These are phyloP conservation scores for Drosophila equinoxialis DNA, from an alignment of 1,140 invertebrate species.

Conservation along the genomic window DNA sequence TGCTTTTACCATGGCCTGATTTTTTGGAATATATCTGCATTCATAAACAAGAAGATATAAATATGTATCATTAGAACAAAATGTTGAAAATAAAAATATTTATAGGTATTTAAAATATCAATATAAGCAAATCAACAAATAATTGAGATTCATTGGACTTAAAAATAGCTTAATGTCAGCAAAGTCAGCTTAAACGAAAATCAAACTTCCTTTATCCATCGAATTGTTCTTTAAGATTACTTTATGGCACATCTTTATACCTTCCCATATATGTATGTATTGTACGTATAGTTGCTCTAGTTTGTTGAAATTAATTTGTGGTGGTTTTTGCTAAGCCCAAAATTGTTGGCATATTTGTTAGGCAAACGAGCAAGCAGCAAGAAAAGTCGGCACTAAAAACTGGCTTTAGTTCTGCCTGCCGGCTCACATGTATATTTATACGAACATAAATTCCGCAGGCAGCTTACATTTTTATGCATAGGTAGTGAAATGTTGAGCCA, in stretches of 20 bases:
- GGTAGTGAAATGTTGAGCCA: conserved; percentile 63
- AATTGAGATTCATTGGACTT: too few species aligned
- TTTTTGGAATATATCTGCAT: too few species aligned
- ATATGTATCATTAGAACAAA: too few species aligned
- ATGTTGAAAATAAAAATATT: too few species aligned
- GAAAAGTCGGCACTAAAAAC: conserved; percentile 61
- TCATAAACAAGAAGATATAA: too few species aligned
- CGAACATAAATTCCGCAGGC: conserved; percentile 67
- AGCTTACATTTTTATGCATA: conserved; percentile 77
- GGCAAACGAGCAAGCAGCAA: conserved; percentile 14
- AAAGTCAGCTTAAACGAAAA: too few species aligned
- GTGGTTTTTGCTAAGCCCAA: conserved; percentile 61
- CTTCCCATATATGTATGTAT: neutral
- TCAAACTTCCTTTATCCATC: neutral
- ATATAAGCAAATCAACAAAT: too few species aligned
- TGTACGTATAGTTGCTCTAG: conserved; percentile 17
- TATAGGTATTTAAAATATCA: too few species aligned
- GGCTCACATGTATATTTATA: conserved; percentile 70
- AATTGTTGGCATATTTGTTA: conserved; percentile 40
- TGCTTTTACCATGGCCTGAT: too few species aligned
- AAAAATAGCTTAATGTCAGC: too few species aligned
- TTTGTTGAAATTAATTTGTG: conserved; percentile 62
- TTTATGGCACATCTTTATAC: neutral
- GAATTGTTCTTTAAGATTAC: neutral
- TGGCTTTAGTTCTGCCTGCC: conserved; percentile 54